Base-by-base conservation (phyloP, 2,797 vertebrate species). In the Lycodopsis pacificus region DNA sequence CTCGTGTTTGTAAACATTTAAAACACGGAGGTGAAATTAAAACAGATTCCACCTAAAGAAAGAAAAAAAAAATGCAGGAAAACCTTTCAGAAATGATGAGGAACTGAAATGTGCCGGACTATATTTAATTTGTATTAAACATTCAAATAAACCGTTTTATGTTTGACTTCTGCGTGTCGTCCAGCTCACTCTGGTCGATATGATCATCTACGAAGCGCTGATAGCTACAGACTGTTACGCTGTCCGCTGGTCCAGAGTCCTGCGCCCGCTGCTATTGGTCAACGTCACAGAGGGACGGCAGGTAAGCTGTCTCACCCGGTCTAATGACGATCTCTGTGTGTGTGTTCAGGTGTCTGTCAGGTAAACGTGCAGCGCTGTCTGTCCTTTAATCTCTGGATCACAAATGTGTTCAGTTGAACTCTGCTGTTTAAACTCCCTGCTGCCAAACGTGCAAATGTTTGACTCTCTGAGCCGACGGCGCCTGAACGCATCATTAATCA, bases 211-310 rank as follows among this genome's bases (percentile, higher is more conserved):
- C 1, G 96, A 95, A 1, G 88, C 91, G 7, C 92, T 99, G 80
- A 94, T 80, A 75, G 84, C 94, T 2, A 81, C 93, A 1, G 72
- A 86, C 0, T 83, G 93, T 61, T 92, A 67, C 5, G 91, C 87
- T 0, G 64, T 98, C 48, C 94, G 97, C 30, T 98, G 97, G 96
- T 97, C 97, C 0, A 94, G 97, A 83, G 94, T 96, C 19, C 86
- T 97, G 42, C 93, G 97, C 2, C 97, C 98, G 0, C 95, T 98
- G 59, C 97, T 99, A 38, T 84, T 98, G 74, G 95, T 99, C 87
- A 99, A 99, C 88, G 93, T 98, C 59, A 96, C 97, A 0, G 97
- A 99, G 90, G 97, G 97, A 80, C 95, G 96, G 5, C 97, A 98
- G 96, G 97, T 98, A 90, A 90, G 34, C 76, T 34, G 30, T 27